These are phyloP conservation scores for Sylvia atricapilla DNA, from an alignment of 2,113 vertebrate genomes.

Conservation along the genomic window DNA sequence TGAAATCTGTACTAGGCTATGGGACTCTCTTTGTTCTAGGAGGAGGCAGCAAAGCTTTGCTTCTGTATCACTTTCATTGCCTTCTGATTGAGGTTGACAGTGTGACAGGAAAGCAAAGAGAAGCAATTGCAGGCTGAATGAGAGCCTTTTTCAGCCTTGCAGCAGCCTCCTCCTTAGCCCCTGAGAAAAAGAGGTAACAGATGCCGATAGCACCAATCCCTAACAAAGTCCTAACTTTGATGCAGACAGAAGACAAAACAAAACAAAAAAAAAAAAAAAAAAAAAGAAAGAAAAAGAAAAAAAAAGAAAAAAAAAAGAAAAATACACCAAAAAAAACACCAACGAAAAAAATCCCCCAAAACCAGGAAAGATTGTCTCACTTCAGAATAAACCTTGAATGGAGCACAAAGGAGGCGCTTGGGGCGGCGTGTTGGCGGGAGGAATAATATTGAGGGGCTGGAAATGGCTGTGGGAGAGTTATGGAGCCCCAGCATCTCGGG, in stretches of 20 bases:
- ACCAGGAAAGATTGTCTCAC: constrained; percentile 71
- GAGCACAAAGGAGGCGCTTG: constrained; percentile 68
- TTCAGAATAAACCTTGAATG: constrained; percentile 67
- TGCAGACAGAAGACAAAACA: constrained; percentile 70
- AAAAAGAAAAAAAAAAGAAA: constrained; percentile 22
- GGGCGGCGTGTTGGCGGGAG: neutral
- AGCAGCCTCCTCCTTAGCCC: constrained; percentile 80
- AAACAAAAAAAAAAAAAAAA: neutral
- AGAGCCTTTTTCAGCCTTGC: constrained; percentile 91
- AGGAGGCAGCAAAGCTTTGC: constrained; percentile 80
- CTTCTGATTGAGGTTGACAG: constrained; percentile 99
- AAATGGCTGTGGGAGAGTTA: constrained; percentile 62
- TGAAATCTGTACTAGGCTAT: constrained; percentile 97
- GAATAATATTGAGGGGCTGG: constrained; percentile 61
- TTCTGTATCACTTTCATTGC: constrained; percentile 87
- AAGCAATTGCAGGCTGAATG: constrained; percentile 93
- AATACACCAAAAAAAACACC: neutral
- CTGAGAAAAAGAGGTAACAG: constrained; percentile 84
- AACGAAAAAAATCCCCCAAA: neutral
- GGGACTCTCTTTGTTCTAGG: constrained; percentile 92
- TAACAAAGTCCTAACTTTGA: constrained; percentile 87
- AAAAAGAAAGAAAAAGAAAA: constrained; percentile 27
- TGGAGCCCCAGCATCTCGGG: neutral
- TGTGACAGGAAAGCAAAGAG: constrained; percentile 92
- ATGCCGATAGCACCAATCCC: constrained; percentile 80